These are phyloP conservation scores for Epinephelus moara DNA, from an alignment of 2,113 vertebrate species.

Conservation along the genomic window DNA sequence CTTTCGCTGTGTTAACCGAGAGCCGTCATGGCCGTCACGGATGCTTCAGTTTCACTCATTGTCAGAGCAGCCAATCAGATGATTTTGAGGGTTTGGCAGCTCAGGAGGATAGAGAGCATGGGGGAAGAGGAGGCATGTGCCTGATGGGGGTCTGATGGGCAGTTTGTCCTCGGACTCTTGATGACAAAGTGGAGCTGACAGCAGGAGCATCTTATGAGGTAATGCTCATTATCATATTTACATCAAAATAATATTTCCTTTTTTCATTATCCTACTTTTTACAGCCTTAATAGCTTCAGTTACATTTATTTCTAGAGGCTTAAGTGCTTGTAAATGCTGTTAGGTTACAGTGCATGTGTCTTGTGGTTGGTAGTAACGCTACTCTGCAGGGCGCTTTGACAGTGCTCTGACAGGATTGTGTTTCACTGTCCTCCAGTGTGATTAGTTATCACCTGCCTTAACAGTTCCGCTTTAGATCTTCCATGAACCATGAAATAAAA, in stretches of 20 bases:
- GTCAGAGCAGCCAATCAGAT: conserved; percentile 78
- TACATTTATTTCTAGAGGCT: not conserved
- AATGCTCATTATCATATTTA: conserved; percentile 30
- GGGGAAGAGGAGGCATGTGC: conserved; percentile 67
- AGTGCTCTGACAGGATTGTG: conserved; percentile 42
- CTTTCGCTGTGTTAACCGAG: conserved; percentile 20
- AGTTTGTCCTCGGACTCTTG: conserved; percentile 47
- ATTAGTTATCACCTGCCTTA: conserved; percentile 57
- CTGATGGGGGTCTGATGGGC: conserved; percentile 67
- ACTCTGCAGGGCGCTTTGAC: conserved; percentile 18
- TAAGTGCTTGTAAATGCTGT: conserved; percentile 5
- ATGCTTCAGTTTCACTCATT: conserved; percentile 78
- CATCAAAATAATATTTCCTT: not conserved
- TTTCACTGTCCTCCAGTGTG: conserved; percentile 64
- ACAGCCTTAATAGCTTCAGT: not conserved
- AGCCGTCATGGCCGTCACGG: conserved; percentile 64
- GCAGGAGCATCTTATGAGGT: conserved; percentile 63
- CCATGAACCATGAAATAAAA: conserved; percentile 48
- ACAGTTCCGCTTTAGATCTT: conserved; percentile 42
- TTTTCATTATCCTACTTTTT: not conserved
- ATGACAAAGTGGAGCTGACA: conserved; percentile 58
- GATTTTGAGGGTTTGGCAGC: conserved; percentile 52
- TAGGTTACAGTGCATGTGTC: conserved; percentile 1
- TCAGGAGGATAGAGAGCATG: conserved; percentile 62
- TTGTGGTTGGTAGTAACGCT: conserved; percentile 39